Evolutionary conservation across 2,113 vertebrate genomes (phyloP).

Genomic region (Varanus salvator): DNA sequence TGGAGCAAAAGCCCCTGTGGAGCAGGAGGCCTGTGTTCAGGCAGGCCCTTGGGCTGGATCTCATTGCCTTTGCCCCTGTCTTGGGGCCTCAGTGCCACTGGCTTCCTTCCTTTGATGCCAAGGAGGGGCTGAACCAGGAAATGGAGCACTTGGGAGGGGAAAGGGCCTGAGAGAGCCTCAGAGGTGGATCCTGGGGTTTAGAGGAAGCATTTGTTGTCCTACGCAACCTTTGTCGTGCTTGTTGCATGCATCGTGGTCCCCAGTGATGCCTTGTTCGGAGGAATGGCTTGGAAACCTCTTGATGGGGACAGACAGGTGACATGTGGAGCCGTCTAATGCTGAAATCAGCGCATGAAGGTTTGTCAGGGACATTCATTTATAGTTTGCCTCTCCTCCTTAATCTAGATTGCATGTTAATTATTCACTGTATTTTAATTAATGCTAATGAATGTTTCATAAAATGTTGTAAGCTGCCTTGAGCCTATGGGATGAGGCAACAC

Average conservation of each 20-base stretch:
- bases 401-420: conserved; percentile 2
- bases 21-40: not conserved
- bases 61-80: not conserved
- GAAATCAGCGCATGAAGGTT: not conserved
- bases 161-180: not conserved
- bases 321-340: not conserved
- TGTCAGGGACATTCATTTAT: not conserved
- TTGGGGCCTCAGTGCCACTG: not conserved
- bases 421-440: not conserved
- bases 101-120: not conserved
- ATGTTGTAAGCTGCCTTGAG: not conserved
- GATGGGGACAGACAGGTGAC: not conserved
- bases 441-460: not conserved
- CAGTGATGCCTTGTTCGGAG: not conserved
- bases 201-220: not conserved
- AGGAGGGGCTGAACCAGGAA: not conserved
- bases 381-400: not conserved
- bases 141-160: not conserved
- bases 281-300: not conserved
- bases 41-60: not conserved
- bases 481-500: not conserved
- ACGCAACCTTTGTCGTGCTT: not conserved
- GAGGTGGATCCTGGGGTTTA: not conserved
- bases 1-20: not conserved
- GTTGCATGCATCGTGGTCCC: not conserved